These are phyloP conservation scores for Oryzias woworae DNA, from an alignment of 2,113 vertebrate genomes.

Conservation along the genomic window DNA sequence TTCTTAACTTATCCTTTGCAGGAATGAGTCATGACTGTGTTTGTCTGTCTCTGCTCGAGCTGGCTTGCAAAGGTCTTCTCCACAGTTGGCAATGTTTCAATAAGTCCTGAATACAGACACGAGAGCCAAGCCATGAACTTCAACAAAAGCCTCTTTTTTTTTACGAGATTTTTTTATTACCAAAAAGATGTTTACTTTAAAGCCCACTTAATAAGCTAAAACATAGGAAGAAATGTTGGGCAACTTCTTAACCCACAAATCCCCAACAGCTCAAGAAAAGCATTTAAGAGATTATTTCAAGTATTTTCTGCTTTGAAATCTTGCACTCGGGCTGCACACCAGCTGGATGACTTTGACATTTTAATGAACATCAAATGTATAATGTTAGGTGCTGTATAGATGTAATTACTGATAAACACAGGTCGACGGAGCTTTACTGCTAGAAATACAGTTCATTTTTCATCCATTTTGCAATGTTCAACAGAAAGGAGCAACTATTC, in stretches of 20 bases:
- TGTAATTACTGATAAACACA: background rate
- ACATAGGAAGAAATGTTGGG: background rate
- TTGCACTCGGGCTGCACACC: background rate
- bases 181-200: background rate
- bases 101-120: conserved; percentile 6
- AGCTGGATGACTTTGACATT: too few relatives aligned
- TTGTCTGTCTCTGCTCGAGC: conserved; percentile 48
- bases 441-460: conserved; percentile 3
- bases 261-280: background rate
- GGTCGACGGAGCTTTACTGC: background rate
- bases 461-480: conserved; percentile 24
- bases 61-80: conserved; percentile 34
- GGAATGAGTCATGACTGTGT: conserved; percentile 54
- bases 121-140: background rate
- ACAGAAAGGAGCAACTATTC: background rate
- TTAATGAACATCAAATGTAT: too few relatives aligned
- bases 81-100: conserved; percentile 22
- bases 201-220: background rate
- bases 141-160: background rate
- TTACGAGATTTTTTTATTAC: background rate
- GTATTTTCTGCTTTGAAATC: background rate
- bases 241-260: background rate
- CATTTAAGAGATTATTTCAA: background rate
- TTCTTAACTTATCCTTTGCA: conserved; percentile 49
- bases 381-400: background rate